A percentile compares a stretch with the other conserved stretches of the same genome.
Conservation (phyloP, 2,888 invertebrate genomes). For the Isotomurus palustris region DNA sequence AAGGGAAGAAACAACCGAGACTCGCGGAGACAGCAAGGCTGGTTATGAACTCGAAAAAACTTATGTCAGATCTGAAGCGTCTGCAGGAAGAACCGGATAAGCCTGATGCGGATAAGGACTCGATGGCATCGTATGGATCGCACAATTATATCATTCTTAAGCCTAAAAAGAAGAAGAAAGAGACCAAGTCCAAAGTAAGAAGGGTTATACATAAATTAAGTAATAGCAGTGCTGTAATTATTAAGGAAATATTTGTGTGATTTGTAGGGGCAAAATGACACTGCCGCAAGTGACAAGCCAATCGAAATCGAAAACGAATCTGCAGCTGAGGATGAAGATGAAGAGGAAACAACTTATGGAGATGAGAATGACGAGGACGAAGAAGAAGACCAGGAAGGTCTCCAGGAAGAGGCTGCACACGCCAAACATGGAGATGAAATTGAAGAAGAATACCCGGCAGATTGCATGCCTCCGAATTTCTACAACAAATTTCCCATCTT, state of each 20-base stretch:
- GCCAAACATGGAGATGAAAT: conserved; percentile 3
- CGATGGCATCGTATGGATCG: conserved; percentile 44
- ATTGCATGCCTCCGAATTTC: conserved; percentile 11
- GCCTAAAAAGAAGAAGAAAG: conserved; percentile 11
- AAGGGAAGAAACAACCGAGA: conserved; percentile 25
- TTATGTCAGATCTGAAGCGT: conserved; percentile 26
- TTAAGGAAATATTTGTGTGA: no score
- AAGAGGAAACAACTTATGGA: conserved; percentile 51
- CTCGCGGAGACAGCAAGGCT: conserved; percentile 37
- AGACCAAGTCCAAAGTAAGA: background rate
- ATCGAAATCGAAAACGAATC: no score
- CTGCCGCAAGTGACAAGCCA: no score
- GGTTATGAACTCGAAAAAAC: conserved; percentile 40
- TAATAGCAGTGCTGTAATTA: background rate
- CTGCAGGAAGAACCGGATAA: background rate
- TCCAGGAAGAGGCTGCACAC: background rate
- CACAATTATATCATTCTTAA: conserved; percentile 31
- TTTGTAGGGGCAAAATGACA: background rate
- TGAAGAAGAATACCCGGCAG: conserved; percentile 11
- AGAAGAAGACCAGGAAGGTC: conserved; percentile 71
- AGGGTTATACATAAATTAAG: background rate
- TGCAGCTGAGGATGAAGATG: no score
- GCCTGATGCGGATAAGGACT: conserved; percentile 30
- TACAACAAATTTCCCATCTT: conserved; percentile 7
- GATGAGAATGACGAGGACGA: conserved; percentile 61